Conservation (phyloP, 2,113 vertebrate species). For the Neodon shergylaensis region DNA sequence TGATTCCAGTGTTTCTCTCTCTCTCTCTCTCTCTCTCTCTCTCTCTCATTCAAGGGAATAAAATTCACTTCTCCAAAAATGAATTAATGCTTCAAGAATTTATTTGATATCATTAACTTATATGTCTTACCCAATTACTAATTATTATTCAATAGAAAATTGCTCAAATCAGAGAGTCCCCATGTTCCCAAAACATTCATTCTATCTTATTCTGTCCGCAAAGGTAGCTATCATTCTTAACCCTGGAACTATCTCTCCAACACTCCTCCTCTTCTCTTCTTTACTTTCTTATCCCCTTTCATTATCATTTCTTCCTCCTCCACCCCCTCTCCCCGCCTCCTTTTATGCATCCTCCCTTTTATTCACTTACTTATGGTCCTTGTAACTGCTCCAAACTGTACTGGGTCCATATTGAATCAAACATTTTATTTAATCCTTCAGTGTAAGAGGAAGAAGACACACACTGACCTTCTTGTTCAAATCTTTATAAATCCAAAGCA, state of each 20-base stretch:
- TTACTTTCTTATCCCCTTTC: too few species aligned
- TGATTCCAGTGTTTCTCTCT: too few species aligned
- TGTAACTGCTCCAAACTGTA: neutral
- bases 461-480: neutral
- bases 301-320: too few species aligned
- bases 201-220: neutral
- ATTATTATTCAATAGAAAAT: neutral
- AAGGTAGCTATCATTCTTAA: neutral
- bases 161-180: neutral
- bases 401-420: neutral
- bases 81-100: neutral
- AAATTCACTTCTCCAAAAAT: conserved; percentile 3
- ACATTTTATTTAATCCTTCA: neutral
- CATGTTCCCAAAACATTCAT: neutral
- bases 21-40: neutral
- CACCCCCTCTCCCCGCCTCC: neutral
- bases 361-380: neutral
- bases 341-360: neutral
- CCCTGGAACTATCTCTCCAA: neutral
- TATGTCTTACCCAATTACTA: neutral
- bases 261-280: neutral
- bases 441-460: neutral
- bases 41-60: neutral
- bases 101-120: neutral
- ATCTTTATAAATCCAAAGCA: neutral